Evolutionary conservation across 2,888 invertebrate species (phyloP).

Genomic region (Hirtodrosophila confusa): DNA sequence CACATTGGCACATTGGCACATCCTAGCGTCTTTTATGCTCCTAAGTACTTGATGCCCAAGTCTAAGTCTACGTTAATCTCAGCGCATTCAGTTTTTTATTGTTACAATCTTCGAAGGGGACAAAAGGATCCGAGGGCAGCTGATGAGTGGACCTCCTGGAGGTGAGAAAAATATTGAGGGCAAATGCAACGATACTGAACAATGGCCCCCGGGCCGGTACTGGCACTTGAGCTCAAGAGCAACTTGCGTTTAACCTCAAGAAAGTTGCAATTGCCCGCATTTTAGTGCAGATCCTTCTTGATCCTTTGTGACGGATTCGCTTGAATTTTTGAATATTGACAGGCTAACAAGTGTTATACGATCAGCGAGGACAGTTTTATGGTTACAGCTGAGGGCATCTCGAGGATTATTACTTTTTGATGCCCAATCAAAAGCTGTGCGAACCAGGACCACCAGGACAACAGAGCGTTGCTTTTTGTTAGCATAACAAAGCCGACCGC

Average conservation of each 20-base stretch:
- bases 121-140: conserved; percentile 55
- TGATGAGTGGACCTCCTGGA: conserved; percentile 84
- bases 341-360: conserved; percentile 81
- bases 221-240: conserved; percentile 57
- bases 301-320: conserved; percentile 43
- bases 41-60: conserved; percentile 68
- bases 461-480: conserved; percentile 38
- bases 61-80: conserved; percentile 65
- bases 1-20: conserved; percentile 48
- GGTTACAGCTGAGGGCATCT: conserved; percentile 31
- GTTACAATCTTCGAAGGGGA: conserved; percentile 59
- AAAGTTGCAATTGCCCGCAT: conserved; percentile 79
- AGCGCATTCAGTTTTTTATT: conserved; percentile 61
- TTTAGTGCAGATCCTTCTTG: conserved; percentile 18
- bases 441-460: conserved; percentile 66
- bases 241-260: conserved; percentile 82
- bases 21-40: conserved; percentile 44
- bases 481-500: conserved; percentile 63
- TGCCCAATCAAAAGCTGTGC: conserved; percentile 65
- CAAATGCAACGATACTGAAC: conserved; percentile 50
- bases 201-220: conserved; percentile 35
- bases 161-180: conserved; percentile 82
- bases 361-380: conserved; percentile 64
- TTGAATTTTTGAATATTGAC: conserved; percentile 62
- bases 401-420: conserved; percentile 57